Evolutionary conservation across 1,140 invertebrate genomes (phyloP).

Genomic region (Euwallacea similis): DNA sequence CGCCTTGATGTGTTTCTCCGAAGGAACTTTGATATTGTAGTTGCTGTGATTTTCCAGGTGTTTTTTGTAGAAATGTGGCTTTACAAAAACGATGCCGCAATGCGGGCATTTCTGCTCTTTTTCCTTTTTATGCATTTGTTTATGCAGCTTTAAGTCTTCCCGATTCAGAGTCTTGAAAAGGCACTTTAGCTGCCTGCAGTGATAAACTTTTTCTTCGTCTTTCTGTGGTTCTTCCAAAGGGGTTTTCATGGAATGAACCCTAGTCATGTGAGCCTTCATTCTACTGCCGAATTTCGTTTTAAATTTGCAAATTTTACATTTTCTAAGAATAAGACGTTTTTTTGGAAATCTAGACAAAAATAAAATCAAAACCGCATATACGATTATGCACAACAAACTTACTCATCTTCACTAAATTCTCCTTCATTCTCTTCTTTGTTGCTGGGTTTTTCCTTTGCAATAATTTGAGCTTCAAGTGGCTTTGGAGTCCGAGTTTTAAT

Average conservation of each 20-base stretch:
- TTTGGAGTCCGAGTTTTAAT: background rate
- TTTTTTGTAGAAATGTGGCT: conserved; percentile 16
- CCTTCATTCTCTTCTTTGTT: conserved; percentile 9
- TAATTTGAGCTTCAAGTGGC: too few species aligned
- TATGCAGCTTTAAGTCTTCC: conserved; percentile 3
- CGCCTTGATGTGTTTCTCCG: background rate
- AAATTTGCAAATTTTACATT: conserved; percentile 24
- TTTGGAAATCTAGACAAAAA: conserved; percentile 4
- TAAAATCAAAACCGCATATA: background rate
- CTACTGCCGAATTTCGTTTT: conserved; percentile 28
- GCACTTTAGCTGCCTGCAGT: conserved; percentile 6
- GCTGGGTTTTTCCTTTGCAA: background rate
- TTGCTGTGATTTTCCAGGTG: conserved; percentile 16
- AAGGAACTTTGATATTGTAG: background rate
- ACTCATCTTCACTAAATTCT: conserved; percentile 3
- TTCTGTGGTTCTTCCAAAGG: background rate
- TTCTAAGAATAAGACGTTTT: conserved; percentile 8
- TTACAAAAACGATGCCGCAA: conserved; percentile 7
- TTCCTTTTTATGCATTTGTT: conserved; percentile 19
- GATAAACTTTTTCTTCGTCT: conserved; percentile 3
- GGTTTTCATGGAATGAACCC: conserved; percentile 3
- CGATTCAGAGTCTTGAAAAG: conserved; percentile 5
- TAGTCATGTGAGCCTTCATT: conserved; percentile 25
- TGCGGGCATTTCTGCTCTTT: conserved; percentile 5
- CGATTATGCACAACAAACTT: background rate